Evolutionary conservation across 2,888 invertebrate genomes (phyloP), one percentile per base, ranked within the genome.

Genomic region (Drosophila stalkeri): DNA sequence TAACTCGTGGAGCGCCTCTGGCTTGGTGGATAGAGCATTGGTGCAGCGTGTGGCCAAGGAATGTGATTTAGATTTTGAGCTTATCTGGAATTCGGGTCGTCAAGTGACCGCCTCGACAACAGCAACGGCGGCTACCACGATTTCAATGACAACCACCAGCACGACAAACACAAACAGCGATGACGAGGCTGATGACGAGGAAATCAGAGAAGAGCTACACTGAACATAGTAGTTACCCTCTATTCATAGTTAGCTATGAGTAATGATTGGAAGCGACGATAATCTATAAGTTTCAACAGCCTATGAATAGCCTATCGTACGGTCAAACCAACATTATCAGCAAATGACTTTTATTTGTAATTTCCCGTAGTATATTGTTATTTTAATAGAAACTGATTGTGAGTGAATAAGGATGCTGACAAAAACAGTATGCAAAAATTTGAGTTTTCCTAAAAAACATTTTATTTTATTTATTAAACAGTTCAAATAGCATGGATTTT

Each of bases 11-110:
- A 92, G 91, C 59, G 86, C 89, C 11, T 80, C 91, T 0, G 93
- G 92, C 0, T 62, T 93, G 11, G 62, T 93, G 3, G 92, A 93
- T 11, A 90, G 89, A 18, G 81, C 84, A 1, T 74, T 91, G n/a
- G 92, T 93, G 12, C 92, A 93, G 49, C 91, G 90, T 72, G 78
- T 93, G 14, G 91, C 93, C 18, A 89, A 91, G 33, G 93, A 93
- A 66, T 92, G 93, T 63, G 91, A 92, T 62, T 75, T 93, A 55
- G 93, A 93, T 62, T 93, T 93, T 65, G 91, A 92, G 35, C 76
- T 91, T 3, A 91, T 93, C 35, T 93, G 93, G 93, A 91, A 91
- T 23, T 91, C 92, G 6, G 91, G 92, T 0, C 79, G 88, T 3
- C 88, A 80, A 51, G 77, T 41, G 12, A 77, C 64, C 27, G 56